A percentile compares a stretch with the other conserved stretches of the same genome.
Evolutionary conservation across 2,797 vertebrate genomes (phyloP).

Genomic region (Pagetopsis macropterus): DNA sequence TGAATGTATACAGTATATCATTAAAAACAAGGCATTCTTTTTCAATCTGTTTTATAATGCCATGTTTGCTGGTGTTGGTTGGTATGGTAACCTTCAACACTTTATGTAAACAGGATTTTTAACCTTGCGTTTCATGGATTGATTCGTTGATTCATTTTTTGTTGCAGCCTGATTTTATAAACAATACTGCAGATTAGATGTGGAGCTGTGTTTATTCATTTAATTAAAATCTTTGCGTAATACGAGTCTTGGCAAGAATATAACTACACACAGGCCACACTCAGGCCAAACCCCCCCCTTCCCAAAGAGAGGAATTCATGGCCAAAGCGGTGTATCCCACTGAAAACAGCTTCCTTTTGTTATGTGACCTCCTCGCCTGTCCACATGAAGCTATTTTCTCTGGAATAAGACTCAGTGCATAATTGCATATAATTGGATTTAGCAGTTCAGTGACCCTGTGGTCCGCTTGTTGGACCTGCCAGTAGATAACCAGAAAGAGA

Average conservation of each 20-base stretch:
- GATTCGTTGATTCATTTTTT: background rate
- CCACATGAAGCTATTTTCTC: slow-evolving; percentile 56
- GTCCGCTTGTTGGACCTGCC: slow-evolving; percentile 52
- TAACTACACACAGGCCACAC: background rate
- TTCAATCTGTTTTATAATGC: background rate
- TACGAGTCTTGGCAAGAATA: background rate
- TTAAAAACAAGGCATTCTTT: background rate
- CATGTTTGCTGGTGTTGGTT: too few relatives aligned
- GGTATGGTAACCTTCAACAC: background rate
- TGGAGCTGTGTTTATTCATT: background rate
- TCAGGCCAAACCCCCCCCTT: background rate
- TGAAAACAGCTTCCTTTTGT: slow-evolving; percentile 37
- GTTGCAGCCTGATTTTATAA: background rate
- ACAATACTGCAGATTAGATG: background rate
- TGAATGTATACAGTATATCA: background rate
- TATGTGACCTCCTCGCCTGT: slow-evolving; percentile 15
- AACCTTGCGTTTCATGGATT: background rate
- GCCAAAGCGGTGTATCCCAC: slow-evolving; percentile 19
- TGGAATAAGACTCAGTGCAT: slow-evolving; percentile 54
- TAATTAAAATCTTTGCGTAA: background rate
- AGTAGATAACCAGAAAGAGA: slow-evolving; percentile 20
- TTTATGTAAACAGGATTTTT: background rate
- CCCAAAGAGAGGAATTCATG: background rate
- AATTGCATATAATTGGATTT: slow-evolving; percentile 77
- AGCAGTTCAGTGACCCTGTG: slow-evolving; percentile 68